phyloP scores from a whole-genome alignment of 2,888 invertebrate species.

The Trissoscelio sp. region DNA sequence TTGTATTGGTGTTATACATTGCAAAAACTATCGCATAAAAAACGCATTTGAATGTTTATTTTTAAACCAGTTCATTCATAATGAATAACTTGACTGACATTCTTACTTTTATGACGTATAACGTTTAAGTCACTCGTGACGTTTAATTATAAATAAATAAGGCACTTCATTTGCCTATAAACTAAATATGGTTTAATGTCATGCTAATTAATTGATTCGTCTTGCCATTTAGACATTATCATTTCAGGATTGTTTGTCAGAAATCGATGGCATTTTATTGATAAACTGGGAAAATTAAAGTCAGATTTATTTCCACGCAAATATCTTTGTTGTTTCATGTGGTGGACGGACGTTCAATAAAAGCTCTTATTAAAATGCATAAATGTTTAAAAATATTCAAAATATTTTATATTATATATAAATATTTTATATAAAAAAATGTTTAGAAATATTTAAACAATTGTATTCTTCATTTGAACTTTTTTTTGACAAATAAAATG shows the following conservation, averaged over 20 bases:
- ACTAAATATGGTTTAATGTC: not conserved
- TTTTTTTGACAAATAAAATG: too few relatives aligned
- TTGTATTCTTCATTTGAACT: too few relatives aligned
- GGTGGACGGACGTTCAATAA: slow-evolving; percentile 49
- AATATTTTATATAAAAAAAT: too few relatives aligned
- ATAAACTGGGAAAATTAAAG: not conserved
- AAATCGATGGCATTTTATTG: not conserved
- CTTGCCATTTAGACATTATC: not conserved
- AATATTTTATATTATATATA: too few relatives aligned
- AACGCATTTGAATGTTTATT: slow-evolving; percentile 20
- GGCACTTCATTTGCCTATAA: not conserved
- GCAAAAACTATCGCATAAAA: too few relatives aligned
- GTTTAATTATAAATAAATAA: slow-evolving; percentile 8
- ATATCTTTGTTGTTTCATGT: slow-evolving; percentile 33
- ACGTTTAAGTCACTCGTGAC: not conserved
- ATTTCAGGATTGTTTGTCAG: not conserved
- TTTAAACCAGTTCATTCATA: slow-evolving; percentile 17
- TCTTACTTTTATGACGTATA: slow-evolving; percentile 25
- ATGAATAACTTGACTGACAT: slow-evolving; percentile 14
- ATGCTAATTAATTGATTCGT: not conserved
- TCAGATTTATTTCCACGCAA: slow-evolving; percentile 1
- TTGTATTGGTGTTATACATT: too few relatives aligned
- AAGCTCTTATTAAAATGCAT: too few relatives aligned
- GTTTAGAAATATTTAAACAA: too few relatives aligned
- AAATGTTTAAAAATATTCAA: too few relatives aligned